Conservation (phyloP, 2,797 vertebrate species). For the Potorous gilbertii region DNA sequence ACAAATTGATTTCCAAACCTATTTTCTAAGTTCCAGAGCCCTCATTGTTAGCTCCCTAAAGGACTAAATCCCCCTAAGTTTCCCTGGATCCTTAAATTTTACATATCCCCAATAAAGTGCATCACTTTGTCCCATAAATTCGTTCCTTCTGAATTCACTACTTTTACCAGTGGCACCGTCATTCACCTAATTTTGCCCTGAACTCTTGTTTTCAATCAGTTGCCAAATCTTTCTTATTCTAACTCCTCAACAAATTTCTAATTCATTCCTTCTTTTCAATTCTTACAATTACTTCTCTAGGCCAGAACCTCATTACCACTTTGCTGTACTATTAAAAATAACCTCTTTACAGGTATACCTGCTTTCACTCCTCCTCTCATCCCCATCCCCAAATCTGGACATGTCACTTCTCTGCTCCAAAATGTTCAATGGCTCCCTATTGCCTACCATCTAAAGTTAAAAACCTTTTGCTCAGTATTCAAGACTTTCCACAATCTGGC, state of each 20-base stretch:
- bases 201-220: neutral
- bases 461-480: neutral
- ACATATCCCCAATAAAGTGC: neutral
- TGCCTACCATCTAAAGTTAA: neutral
- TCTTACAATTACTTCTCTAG: neutral
- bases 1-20: neutral
- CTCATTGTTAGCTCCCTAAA: neutral
- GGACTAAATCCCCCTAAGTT: neutral
- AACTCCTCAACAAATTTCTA: neutral
- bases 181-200: neutral
- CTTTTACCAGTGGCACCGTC: neutral
- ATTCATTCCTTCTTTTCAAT: neutral
- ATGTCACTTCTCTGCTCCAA: neutral
- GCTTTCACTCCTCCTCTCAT: neutral
- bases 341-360: neutral
- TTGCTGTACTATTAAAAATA: neutral
- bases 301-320: neutral
- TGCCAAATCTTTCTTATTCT: neutral
- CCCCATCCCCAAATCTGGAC: neutral
- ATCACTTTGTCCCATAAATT: neutral
- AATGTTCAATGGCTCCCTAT: neutral
- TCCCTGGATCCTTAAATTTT: neutral
- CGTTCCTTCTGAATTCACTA: neutral
- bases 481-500: neutral
- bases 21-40: neutral